Conservation (phyloP, 2,888 invertebrate species). For the Macrophya alboannulata region DNA sequence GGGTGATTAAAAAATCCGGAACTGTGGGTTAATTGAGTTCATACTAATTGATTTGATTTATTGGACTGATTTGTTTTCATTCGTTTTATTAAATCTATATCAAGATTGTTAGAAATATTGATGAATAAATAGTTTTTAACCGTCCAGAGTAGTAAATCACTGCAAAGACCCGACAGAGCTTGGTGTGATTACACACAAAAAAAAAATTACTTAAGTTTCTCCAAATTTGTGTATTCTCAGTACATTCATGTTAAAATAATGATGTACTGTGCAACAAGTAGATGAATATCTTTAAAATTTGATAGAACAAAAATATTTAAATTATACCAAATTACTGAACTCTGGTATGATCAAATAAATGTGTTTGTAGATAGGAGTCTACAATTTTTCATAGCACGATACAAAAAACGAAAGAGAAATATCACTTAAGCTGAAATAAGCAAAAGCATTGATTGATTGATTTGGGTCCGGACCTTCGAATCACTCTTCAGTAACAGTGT, state of each 20-base stretch:
- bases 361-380: slow-evolving; percentile 24
- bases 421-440: slow-evolving; percentile 22
- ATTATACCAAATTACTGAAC: slow-evolving; percentile 6
- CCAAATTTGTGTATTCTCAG: background rate
- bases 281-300: slow-evolving; percentile 26
- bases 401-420: slow-evolving; percentile 31
- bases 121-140: slow-evolving; percentile 35
- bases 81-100: slow-evolving; percentile 17
- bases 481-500: slow-evolving; percentile 49
- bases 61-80: slow-evolving; percentile 16
- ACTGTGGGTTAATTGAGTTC: slow-evolving; percentile 27
- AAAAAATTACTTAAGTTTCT: background rate
- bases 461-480: slow-evolving; percentile 54
- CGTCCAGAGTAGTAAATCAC: slow-evolving; percentile 15
- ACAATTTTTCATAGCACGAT: slow-evolving; percentile 19
- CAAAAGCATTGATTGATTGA: slow-evolving; percentile 50
- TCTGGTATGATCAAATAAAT: background rate
- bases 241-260: background rate
- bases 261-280: background rate
- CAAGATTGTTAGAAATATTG: slow-evolving; percentile 32
- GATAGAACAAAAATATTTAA: slow-evolving; percentile 7
- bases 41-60: slow-evolving; percentile 13
- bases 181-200: background rate
- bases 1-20: slow-evolving; percentile 56
- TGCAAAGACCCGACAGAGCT: slow-evolving; percentile 23